Percentiles rank a stretch among this genome's conserved stretches.
Evolutionary conservation across 2,797 vertebrate species (phyloP).

Genomic region (Coranthus polyacanthus): DNA sequence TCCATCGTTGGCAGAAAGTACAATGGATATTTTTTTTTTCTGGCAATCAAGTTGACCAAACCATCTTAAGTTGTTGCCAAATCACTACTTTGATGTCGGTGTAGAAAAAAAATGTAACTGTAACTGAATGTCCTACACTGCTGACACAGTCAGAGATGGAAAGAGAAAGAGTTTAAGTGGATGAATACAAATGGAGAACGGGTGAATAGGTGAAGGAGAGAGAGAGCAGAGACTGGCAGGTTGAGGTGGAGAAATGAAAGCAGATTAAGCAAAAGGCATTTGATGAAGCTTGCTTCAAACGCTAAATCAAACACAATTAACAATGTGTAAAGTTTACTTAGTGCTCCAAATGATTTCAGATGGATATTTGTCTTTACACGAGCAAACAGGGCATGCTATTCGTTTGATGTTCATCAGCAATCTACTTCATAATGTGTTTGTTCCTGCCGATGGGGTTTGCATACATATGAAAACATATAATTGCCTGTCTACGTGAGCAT

Average conservation of each 20-base stretch:
- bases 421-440: conserved; percentile 51
- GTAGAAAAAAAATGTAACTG: not conserved
- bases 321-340: conserved; percentile 46
- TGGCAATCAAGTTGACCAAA: not conserved
- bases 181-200: conserved; percentile 13
- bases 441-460: conserved; percentile 26
- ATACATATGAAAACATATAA: conserved; percentile 30
- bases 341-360: conserved; percentile 31
- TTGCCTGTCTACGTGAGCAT: conserved; percentile 10
- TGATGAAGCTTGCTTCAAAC: conserved; percentile 36
- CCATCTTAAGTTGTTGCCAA: not conserved
- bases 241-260: not conserved
- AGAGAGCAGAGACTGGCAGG: not conserved
- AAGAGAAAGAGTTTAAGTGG: not conserved
- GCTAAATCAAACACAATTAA: conserved; percentile 65
- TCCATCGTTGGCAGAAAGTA: too few relatives aligned
- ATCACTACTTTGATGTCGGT: too few relatives aligned
- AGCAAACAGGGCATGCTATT: conserved; percentile 22
- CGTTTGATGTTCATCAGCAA: conserved; percentile 39
- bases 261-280: conserved; percentile 4
- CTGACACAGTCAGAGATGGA: not conserved
- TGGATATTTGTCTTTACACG: conserved; percentile 34
- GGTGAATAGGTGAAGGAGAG: not conserved
- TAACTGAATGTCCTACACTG: not conserved
- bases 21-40: too few relatives aligned